A percentile compares a stretch with the other conserved stretches of the same genome.
Conservation (phyloP, 2,113 vertebrate species). For the Gopherus flavomarginatus region DNA sequence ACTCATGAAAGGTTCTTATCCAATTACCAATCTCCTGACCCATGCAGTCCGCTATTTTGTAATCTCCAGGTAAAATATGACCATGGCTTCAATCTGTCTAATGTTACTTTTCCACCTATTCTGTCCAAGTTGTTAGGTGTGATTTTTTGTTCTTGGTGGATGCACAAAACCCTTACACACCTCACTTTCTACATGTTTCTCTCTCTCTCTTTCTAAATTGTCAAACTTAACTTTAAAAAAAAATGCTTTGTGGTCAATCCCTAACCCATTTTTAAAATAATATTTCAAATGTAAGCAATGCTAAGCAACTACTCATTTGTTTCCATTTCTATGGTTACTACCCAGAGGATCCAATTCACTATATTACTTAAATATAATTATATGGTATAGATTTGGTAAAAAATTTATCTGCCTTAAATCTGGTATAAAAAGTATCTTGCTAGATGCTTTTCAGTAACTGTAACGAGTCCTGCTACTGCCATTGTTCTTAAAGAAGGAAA, state of each 20-base stretch:
- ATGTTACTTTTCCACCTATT: not conserved
- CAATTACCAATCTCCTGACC: not conserved
- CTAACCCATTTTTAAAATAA: not conserved
- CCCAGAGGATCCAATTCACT: not conserved
- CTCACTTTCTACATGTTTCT: not conserved
- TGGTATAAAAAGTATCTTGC: not conserved
- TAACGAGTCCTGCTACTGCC: not conserved
- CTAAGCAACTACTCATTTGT: not conserved
- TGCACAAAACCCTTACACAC: not conserved
- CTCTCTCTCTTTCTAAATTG: not conserved
- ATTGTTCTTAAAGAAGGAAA: not conserved
- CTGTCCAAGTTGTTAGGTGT: not conserved
- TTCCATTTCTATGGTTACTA: not conserved
- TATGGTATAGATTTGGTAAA: not conserved
- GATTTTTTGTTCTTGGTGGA: not conserved
- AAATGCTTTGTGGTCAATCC: not conserved
- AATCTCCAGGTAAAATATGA: not conserved
- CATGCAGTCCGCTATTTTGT: not conserved
- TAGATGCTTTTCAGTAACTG: not conserved
- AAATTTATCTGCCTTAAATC: not conserved
- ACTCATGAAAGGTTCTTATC: not conserved
- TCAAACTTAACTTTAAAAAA: not conserved
- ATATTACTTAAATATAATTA: not conserved
- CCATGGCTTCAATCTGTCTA: not conserved
- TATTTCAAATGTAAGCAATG: not conserved